Evolutionary conservation across 2,888 invertebrate species (phyloP), one percentile per base, ranked within the genome.

Genomic region (Macrophya annulata): DNA sequence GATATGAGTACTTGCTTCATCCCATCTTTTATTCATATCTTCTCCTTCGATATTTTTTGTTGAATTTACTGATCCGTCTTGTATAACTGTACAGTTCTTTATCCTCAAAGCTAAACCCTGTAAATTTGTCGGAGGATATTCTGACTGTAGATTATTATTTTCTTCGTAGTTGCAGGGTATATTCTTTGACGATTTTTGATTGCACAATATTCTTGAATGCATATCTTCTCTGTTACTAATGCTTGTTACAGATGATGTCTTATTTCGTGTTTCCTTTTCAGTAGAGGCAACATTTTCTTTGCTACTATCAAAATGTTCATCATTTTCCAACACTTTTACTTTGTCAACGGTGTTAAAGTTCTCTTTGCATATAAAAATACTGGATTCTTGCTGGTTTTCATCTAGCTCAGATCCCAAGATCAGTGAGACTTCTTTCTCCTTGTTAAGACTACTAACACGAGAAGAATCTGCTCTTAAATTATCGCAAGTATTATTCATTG

Each of bases 61-160:
- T 1, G 77, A 77, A 55, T 77, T 55, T 9, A 77, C 77, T n/a
- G 77, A 25, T 31, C 17, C 4, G 43, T 59, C 62, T 81, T 81
- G 17, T 9, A 81, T 37, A 4, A 62, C n/a, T 15, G 25, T 21
- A 3, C 31, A 31, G 25, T 59, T 59, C 43, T 21, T 59, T 43
- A 5, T 37, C 2, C 4, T 15, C 1, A 31, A 17, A 55, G 31
- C 3, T 31, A 15, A 77, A n/a, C 37, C 31, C 10, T 43, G 21
- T 1, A 77, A 21, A 9, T 31, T 25, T 51, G 9, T 15, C 31
- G 3, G 48, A 37, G 37, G 9, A 77, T 17, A 25, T 51, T 76
- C 12, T 21, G 21, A 6, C 12, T 45, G 25, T 51, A 55, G 48
- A 45, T 74, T 21, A 17, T 9, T 37, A 0, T 71, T 37, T 40